A percentile compares a stretch with the other conserved stretches of the same genome.
Conservation (phyloP, 37 sponge, comb jelly and placozoan genomes). For the Bolinopsis microptera region DNA sequence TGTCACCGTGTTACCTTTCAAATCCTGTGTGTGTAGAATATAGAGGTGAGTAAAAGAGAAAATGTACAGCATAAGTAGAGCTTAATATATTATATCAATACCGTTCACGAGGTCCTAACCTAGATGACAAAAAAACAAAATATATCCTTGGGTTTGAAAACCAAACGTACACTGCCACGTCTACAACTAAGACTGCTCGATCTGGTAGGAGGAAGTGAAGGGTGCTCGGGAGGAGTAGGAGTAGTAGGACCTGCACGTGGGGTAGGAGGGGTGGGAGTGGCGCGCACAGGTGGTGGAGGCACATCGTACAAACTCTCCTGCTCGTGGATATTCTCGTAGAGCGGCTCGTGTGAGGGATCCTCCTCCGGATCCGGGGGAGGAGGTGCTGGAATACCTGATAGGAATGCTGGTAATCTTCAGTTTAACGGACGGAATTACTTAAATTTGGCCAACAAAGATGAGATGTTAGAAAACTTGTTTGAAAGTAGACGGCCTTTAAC, state of each 20-base stretch:
- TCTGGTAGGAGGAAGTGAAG: background rate
- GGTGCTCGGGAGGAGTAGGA: background rate
- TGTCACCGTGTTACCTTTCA: background rate
- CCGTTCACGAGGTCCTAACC: no score
- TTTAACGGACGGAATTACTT: no score
- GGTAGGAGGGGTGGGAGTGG: background rate
- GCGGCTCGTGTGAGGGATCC: background rate
- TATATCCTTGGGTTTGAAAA: no score
- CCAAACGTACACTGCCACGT: background rate
- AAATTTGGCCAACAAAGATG: no score
- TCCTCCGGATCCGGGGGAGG: background rate
- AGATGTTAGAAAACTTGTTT: no score
- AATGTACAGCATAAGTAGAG: no score
- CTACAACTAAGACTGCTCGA: background rate
- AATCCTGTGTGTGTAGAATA: background rate
- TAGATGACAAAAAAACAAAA: no score
- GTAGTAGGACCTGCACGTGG: background rate
- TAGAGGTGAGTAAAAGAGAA: no score
- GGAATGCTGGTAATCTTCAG: background rate
- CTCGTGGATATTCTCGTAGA: background rate
- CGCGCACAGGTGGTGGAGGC: background rate
- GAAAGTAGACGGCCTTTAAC: no score
- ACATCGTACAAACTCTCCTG: conserved; percentile 37
- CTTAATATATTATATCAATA: no score
- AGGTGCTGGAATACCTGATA: background rate